Evolutionary conservation across 2,888 invertebrate genomes (phyloP).

Genomic region (Apoda limacodes): DNA sequence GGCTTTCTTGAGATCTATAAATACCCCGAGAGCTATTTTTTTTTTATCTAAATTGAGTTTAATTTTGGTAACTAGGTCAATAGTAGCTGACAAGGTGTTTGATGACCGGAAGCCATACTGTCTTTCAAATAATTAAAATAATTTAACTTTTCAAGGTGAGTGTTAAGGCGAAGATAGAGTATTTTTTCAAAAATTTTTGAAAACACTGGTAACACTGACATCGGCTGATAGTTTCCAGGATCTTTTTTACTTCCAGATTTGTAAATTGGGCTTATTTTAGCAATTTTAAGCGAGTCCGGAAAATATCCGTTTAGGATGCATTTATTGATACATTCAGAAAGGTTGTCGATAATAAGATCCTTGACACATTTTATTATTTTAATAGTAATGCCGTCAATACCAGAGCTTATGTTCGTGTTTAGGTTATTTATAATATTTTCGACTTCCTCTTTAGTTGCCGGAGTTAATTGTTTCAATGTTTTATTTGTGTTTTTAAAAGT

Average conservation of each 20-base stretch:
- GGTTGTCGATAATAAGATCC: neutral
- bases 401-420: neutral
- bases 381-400: neutral
- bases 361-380: neutral
- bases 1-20: conserved; percentile 8
- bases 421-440: too few species aligned
- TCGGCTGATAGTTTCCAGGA: conserved; percentile 1
- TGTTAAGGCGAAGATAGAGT: neutral
- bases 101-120: conserved; percentile 8
- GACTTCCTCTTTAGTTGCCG: too few species aligned
- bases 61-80: conserved; percentile 7
- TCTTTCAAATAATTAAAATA: conserved; percentile 2
- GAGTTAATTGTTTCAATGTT: too few species aligned
- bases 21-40: conserved; percentile 6
- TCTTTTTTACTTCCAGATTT: conserved; percentile 1
- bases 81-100: conserved; percentile 6
- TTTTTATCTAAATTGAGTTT: conserved; percentile 7
- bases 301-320: neutral
- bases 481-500: too few species aligned
- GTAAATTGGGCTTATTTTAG: conserved; percentile 1
- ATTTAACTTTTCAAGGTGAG: too few species aligned
- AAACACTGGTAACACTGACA: neutral
- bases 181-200: neutral
- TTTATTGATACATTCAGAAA: neutral
- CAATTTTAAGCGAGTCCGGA: conserved; percentile 1